Evolutionary conservation across 2,113 vertebrate species (phyloP).

Genomic region (Nothoprocta perdicaria): DNA sequence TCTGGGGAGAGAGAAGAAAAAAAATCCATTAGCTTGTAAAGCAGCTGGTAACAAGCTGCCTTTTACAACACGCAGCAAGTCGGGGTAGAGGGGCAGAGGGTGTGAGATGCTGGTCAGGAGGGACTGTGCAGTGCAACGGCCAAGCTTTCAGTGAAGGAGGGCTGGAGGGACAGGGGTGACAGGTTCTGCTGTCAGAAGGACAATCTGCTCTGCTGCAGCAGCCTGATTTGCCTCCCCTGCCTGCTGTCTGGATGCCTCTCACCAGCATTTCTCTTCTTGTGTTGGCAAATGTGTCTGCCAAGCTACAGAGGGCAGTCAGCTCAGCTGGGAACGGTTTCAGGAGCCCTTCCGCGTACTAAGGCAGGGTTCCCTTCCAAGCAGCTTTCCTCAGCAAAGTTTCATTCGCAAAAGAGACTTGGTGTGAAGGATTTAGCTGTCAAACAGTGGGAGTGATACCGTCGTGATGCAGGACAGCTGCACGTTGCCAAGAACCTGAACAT

Average conservation of each 20-base stretch:
- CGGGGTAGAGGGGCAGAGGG: neutral
- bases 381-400: slow-evolving; percentile 65
- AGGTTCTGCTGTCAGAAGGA: neutral
- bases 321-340: neutral
- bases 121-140: neutral
- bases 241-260: neutral
- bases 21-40: neutral
- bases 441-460: slow-evolving; percentile 71
- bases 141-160: neutral
- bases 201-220: neutral
- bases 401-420: slow-evolving; percentile 50
- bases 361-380: neutral
- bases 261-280: neutral
- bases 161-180: neutral
- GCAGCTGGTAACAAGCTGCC: neutral
- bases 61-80: neutral
- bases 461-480: slow-evolving; percentile 71
- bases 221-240: neutral
- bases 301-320: neutral
- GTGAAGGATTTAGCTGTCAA: slow-evolving; percentile 77
- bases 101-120: neutral
- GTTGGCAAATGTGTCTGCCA: neutral
- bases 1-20: neutral
- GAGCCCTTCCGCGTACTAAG: neutral
- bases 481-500: slow-evolving; percentile 73